phyloP scores from a whole-genome alignment of 2,888 invertebrate genomes.

The Meiosimyza platycephala region DNA sequence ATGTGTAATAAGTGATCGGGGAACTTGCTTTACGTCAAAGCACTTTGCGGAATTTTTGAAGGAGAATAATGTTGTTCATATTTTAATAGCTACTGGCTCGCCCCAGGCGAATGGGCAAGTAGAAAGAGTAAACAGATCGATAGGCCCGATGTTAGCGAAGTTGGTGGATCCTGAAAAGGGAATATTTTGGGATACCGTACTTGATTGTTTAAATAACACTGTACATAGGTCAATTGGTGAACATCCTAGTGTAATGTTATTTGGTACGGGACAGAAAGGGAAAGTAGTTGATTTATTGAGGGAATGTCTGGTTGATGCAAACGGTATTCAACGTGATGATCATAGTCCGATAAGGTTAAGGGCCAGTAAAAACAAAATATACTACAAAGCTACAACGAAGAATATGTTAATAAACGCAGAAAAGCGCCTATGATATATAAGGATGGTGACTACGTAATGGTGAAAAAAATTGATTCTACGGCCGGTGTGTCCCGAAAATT shows the following conservation, averaged over 20 bases:
- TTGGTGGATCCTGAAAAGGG: neutral
- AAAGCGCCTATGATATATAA: no score
- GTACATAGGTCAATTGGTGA: no score
- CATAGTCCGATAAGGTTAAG: neutral
- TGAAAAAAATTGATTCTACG: neutral
- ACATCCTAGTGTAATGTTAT: no score
- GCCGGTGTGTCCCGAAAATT: neutral
- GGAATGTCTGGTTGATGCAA: neutral
- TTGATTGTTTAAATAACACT: no score
- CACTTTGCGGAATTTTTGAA: constrained; percentile 30
- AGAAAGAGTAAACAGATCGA: constrained; percentile 5
- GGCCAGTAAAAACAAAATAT: neutral
- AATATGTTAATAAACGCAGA: no score
- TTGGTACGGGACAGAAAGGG: constrained; percentile 1
- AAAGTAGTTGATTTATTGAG: constrained; percentile 1
- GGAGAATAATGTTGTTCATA: constrained; percentile 1
- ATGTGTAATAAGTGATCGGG: constrained; percentile 31
- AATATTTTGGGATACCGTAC: neutral
- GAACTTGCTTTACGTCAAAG: constrained; percentile 32
- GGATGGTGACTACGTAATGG: no score
- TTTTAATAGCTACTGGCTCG: constrained; percentile 25
- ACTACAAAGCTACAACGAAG: no score
- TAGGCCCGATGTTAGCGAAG: constrained; percentile 30
- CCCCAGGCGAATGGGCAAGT: constrained; percentile 28
- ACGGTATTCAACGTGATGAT: no score